phyloP scores from a whole-genome alignment of 2,797 vertebrate species.

The Hybognathus amarus region DNA sequence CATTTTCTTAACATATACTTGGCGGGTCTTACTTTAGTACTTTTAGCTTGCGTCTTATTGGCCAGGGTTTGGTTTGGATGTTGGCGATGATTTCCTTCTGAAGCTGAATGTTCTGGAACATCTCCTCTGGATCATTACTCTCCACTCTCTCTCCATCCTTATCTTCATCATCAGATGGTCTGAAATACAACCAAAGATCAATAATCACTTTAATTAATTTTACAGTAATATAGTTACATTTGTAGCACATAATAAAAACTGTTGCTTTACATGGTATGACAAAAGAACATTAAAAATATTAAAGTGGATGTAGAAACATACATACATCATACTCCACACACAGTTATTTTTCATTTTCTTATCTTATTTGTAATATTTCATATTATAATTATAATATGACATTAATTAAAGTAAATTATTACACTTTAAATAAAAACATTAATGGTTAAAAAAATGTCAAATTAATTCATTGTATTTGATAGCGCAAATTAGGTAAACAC shows the following conservation, averaged over 20 bases:
- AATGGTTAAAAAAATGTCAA: too few relatives aligned
- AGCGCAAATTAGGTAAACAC: not conserved
- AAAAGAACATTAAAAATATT: not conserved
- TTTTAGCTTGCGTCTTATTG: conserved; percentile 93
- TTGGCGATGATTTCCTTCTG: conserved; percentile 96
- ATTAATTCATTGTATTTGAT: not conserved
- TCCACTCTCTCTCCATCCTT: conserved; percentile 82
- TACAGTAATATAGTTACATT: not conserved
- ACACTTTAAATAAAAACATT: not conserved
- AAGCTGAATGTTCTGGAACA: conserved; percentile 97
- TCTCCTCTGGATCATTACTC: conserved; percentile 90
- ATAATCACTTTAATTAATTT: not conserved
- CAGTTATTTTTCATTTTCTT: not conserved
- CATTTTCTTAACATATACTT: not conserved
- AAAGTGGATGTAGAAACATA: not conserved
- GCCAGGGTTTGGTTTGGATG: conserved; percentile 91
- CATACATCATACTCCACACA: not conserved
- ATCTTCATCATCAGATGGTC: conserved; percentile 85
- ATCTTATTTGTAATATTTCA: not conserved
- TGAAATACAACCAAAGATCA: conserved; percentile 58
- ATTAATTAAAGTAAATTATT: not conserved
- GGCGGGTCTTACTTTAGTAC: conserved; percentile 84
- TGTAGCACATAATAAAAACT: not conserved
- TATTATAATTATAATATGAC: not conserved
- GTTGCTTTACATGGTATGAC: not conserved